These are phyloP conservation scores for Nasonia longicornis DNA, from an alignment of 1,140 invertebrate genomes.

Conservation along the genomic window DNA sequence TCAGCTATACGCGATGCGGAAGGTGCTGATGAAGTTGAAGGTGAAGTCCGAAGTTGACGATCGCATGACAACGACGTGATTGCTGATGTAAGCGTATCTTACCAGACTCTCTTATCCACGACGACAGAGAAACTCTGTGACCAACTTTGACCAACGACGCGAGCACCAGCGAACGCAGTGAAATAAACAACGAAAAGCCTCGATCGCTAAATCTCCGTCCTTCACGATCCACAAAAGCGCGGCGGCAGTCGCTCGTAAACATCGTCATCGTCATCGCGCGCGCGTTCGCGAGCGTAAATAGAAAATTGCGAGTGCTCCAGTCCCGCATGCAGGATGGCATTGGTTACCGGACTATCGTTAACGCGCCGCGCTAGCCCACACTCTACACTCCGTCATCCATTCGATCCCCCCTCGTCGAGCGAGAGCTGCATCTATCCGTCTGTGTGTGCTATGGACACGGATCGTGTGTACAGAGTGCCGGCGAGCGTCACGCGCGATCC, in stretches of 20 bases:
- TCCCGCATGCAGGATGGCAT: slow-evolving; percentile 55
- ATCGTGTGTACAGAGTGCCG: slow-evolving; percentile 18
- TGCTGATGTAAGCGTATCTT: no score
- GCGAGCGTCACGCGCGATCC: slow-evolving; percentile 55
- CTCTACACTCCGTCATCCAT: slow-evolving; percentile 44
- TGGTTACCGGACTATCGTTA: slow-evolving; percentile 54
- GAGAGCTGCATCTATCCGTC: neutral
- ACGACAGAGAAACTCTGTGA: no score
- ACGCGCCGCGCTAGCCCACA: slow-evolving; percentile 3
- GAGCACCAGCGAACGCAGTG: no score
- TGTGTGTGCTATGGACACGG: slow-evolving; percentile 14
- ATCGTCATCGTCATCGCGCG: slow-evolving; percentile 9
- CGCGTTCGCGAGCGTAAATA: slow-evolving; percentile 46
- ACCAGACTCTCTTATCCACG: no score
- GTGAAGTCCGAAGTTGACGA: neutral
- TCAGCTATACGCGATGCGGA: neutral
- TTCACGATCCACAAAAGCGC: neutral
- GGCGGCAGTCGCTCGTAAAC: slow-evolving; percentile 9
- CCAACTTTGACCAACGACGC: no score
- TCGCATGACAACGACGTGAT: no score
- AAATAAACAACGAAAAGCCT: neutral
- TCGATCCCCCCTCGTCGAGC: slow-evolving; percentile 46
- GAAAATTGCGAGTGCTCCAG: slow-evolving; percentile 28
- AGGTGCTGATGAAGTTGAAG: neutral
- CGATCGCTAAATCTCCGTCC: no score